These are phyloP conservation scores for human (Homo sapiens) DNA, from an alignment of 2,113 vertebrate genomes.

Conservation along the genomic window DNA sequence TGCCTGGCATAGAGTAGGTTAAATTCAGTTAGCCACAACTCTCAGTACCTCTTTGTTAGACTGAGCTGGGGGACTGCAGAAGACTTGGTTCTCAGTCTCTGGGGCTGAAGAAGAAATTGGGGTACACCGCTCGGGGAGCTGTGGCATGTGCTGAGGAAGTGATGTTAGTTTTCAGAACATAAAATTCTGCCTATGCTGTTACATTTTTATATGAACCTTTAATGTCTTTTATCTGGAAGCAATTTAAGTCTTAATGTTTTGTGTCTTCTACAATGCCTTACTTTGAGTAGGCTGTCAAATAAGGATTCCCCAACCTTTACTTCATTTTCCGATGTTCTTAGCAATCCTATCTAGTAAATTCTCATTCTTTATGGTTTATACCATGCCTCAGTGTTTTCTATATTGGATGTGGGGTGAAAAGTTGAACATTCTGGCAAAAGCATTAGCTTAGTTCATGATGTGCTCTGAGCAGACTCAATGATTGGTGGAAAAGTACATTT, in stretches of 20 bases:
- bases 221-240: not conserved
- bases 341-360: not conserved
- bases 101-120: not conserved
- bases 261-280: not conserved
- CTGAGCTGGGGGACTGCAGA: not conserved
- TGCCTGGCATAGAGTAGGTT: not conserved
- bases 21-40: not conserved
- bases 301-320: too few species aligned
- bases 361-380: not conserved
- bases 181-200: not conserved
- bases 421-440: not conserved
- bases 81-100: not conserved
- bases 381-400: not conserved
- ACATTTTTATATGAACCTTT: not conserved
- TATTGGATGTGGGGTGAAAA: too few species aligned
- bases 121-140: not conserved
- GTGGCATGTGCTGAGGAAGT: not conserved
- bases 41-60: not conserved
- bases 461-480: not conserved
- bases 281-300: not conserved
- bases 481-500: not conserved
- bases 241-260: not conserved
- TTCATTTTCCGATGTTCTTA: not conserved
- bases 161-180: not conserved
- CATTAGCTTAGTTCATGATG: not conserved